Conservation (phyloP, 2,797 vertebrate species). For the Smutsia temminckii region DNA sequence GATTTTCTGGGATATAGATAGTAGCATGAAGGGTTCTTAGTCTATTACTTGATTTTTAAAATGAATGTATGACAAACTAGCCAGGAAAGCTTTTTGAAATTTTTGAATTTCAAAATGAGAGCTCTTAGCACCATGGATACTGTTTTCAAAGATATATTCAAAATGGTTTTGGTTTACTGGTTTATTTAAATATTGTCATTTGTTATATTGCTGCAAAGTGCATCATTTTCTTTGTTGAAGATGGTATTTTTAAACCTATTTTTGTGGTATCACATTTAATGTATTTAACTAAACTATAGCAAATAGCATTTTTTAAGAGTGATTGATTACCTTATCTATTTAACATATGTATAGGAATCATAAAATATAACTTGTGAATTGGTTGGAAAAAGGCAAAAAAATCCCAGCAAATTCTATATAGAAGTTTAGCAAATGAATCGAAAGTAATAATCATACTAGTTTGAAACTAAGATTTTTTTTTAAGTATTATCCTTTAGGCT, state of each 20-base stretch:
- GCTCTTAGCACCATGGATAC: neutral
- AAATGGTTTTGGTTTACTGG: neutral
- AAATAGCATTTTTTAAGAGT: constrained; percentile 65
- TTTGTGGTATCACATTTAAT: constrained; percentile 60
- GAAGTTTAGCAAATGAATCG: constrained; percentile 13
- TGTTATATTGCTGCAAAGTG: constrained; percentile 26
- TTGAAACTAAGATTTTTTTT: constrained; percentile 56
- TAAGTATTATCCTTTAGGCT: neutral
- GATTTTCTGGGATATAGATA: constrained; percentile 20
- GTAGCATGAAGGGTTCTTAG: neutral
- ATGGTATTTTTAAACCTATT: constrained; percentile 70
- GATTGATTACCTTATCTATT: constrained; percentile 52
- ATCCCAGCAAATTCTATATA: neutral
- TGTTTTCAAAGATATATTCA: neutral
- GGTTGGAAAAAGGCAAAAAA: constrained; percentile 20
- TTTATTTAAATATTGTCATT: constrained; percentile 48
- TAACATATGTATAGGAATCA: constrained; percentile 73
- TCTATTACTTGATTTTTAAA: neutral
- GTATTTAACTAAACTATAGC: constrained; percentile 56
- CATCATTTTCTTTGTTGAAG: constrained; percentile 40
- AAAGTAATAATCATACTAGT: neutral
- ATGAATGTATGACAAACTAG: neutral
- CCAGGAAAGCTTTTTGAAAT: constrained; percentile 50
- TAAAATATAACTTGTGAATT: constrained; percentile 58
- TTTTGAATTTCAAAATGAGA: constrained; percentile 51